A percentile compares a stretch with the other conserved stretches of the same genome.
These are phyloP conservation scores for Malthinus seriepunctatus DNA, from an alignment of 2,888 invertebrate genomes.

Conservation along the genomic window DNA sequence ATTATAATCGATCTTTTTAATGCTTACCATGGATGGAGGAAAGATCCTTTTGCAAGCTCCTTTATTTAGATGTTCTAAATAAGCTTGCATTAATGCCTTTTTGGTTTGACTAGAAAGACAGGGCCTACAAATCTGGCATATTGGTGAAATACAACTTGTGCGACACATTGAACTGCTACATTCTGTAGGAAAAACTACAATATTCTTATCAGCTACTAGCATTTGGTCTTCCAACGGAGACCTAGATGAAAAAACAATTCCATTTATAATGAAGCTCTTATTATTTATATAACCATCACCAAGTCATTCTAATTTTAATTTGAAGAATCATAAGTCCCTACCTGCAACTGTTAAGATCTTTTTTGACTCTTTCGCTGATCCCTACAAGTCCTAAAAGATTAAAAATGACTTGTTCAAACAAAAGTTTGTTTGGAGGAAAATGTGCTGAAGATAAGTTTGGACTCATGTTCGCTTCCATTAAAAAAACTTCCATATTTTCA, in stretches of 20 bases:
- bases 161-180: slow-evolving; percentile 64
- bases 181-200: slow-evolving; percentile 72
- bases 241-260: background rate
- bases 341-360: slow-evolving; percentile 52
- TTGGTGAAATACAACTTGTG: slow-evolving; percentile 65
- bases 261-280: no score
- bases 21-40: slow-evolving; percentile 68
- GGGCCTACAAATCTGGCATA: slow-evolving; percentile 78
- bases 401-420: slow-evolving; percentile 92
- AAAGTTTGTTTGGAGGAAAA: slow-evolving; percentile 81
- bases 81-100: slow-evolving; percentile 66
- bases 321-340: slow-evolving; percentile 37
- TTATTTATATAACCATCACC: no score
- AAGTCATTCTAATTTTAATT: no score
- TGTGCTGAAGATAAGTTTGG: slow-evolving; percentile 95
- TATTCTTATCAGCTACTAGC: slow-evolving; percentile 77
- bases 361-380: slow-evolving; percentile 60
- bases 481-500: slow-evolving; percentile 79
- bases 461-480: slow-evolving; percentile 98
- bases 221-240: slow-evolving; percentile 58
- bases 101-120: slow-evolving; percentile 70
- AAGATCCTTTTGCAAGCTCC: slow-evolving; percentile 81
- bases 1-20: slow-evolving; percentile 2
- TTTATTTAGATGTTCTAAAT: slow-evolving; percentile 78
- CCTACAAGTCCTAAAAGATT: slow-evolving; percentile 82